Evolutionary conservation across 2,797 vertebrate genomes (phyloP).

Genomic region (Bradypodion pumilum): DNA sequence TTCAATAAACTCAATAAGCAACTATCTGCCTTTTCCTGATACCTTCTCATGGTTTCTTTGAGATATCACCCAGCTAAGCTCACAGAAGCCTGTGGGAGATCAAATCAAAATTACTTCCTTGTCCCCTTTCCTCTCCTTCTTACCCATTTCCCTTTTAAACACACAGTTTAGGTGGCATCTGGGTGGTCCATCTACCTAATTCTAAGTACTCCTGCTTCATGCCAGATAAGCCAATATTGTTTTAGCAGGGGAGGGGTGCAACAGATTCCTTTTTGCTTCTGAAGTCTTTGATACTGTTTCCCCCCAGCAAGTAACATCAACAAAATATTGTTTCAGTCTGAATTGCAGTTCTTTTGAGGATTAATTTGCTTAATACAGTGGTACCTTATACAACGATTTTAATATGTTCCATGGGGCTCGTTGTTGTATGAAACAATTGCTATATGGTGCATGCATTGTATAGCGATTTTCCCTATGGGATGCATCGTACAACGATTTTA

Average conservation of each 20-base stretch:
- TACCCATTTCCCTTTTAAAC: not conserved
- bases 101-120: not conserved
- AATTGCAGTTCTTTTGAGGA: not conserved
- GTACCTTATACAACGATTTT: too few species aligned
- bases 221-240: not conserved
- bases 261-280: not conserved
- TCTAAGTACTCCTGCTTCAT: not conserved
- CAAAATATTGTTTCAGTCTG: constrained; percentile 3
- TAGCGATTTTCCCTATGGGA: too few species aligned
- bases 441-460: too few species aligned
- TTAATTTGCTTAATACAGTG: not conserved
- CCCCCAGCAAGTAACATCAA: not conserved
- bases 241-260: not conserved
- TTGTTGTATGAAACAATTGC: too few species aligned
- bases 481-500: too few species aligned
- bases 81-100: too few species aligned
- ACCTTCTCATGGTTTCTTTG: too few species aligned
- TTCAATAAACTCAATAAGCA: too few species aligned
- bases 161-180: not conserved
- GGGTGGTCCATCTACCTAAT: not conserved
- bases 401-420: too few species aligned
- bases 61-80: too few species aligned
- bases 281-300: not conserved
- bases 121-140: not conserved
- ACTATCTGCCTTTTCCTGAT: too few species aligned